These are phyloP conservation scores for Lamellibrachia satsuma DNA, from an alignment of 2,888 invertebrate genomes.

Conservation along the genomic window DNA sequence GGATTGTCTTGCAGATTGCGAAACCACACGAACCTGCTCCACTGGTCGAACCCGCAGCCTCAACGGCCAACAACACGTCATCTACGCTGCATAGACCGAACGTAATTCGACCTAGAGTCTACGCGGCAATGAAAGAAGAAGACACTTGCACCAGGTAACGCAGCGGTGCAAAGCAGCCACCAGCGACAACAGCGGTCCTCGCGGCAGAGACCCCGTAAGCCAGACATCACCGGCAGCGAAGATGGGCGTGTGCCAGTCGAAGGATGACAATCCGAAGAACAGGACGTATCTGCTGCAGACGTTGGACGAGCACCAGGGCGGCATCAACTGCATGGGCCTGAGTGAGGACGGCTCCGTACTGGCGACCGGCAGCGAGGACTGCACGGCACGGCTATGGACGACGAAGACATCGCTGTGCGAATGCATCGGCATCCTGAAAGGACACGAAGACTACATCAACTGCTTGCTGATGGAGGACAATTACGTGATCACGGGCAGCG, in stretches of 20 bases:
- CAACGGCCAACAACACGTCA: neutral
- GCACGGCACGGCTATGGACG: slow-evolving; percentile 67
- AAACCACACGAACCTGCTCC: neutral
- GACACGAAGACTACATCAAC: slow-evolving; percentile 68
- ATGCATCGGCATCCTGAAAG: slow-evolving; percentile 67
- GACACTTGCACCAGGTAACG: neutral
- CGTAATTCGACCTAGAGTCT: neutral
- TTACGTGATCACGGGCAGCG: slow-evolving; percentile 67
- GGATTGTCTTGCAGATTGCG: slow-evolving; percentile 17
- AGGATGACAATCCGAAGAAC: slow-evolving; percentile 24
- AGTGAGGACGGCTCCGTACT: slow-evolving; percentile 68
- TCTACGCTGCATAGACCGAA: neutral
- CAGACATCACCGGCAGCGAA: neutral
- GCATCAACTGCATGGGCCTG: slow-evolving; percentile 68
- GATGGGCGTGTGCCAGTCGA: slow-evolving; percentile 23
- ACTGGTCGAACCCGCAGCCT: neutral
- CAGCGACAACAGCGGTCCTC: too few species aligned
- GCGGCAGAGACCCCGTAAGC: neutral
- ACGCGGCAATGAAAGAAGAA: neutral
- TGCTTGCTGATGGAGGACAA: slow-evolving; percentile 67
- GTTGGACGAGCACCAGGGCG: slow-evolving; percentile 48
- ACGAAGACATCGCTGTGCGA: slow-evolving; percentile 66
- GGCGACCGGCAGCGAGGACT: slow-evolving; percentile 68
- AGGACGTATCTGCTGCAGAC: slow-evolving; percentile 40
- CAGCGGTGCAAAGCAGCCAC: too few species aligned